Conservation (phyloP, 2,113 vertebrate species). For the Nothoprocta perdicaria region DNA sequence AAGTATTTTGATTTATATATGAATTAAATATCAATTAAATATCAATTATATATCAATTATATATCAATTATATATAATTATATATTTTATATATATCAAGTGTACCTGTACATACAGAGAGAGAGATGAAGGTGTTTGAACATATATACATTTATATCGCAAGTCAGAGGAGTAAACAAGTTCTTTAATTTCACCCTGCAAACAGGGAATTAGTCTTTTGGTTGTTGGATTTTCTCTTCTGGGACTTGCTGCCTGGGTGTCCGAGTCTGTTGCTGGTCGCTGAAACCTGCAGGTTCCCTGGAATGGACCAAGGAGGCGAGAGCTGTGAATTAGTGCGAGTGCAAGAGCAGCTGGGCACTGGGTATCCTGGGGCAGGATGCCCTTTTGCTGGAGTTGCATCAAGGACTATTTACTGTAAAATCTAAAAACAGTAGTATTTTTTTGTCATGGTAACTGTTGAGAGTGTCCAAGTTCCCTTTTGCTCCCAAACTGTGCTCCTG, state of each 20-base stretch:
- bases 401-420: rapidly evolving
- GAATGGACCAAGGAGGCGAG: neutral
- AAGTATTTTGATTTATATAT: neutral
- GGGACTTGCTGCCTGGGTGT: neutral
- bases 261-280: neutral
- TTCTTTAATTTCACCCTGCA: neutral
- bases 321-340: neutral
- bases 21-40: too few species aligned
- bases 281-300: neutral
- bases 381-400: rapidly evolving
- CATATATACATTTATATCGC: rapidly evolving
- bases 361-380: neutral
- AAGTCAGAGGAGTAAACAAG: neutral
- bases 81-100: too few species aligned
- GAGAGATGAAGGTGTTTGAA: neutral
- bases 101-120: neutral
- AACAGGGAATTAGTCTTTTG: neutral
- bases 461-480: rapidly evolving
- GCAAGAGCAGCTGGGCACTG: neutral
- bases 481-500: neutral
- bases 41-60: too few species aligned
- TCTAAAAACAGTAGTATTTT: rapidly evolving
- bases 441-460: neutral
- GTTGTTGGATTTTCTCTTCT: neutral
- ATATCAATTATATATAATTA: too few species aligned